Evolutionary conservation across 2,888 invertebrate species (phyloP).

Genomic region (Lissonota sp.): DNA sequence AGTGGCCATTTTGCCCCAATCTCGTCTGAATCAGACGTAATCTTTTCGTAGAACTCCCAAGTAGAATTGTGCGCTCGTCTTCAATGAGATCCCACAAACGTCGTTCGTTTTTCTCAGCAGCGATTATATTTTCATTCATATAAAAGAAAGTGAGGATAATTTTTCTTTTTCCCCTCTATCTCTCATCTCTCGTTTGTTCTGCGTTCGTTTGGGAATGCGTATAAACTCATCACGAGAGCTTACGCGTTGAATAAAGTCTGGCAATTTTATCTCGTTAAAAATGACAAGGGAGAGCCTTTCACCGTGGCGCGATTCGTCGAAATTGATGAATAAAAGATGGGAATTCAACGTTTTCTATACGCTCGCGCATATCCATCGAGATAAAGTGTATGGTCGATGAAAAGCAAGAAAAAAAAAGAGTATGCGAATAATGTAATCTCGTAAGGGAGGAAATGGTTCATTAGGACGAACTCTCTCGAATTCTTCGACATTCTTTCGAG

Average conservation of each 20-base stretch:
- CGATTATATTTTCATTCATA: slow-evolving; percentile 39
- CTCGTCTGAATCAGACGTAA: slow-evolving; percentile 5
- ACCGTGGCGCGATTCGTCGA: slow-evolving; percentile 39
- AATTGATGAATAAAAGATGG: slow-evolving; percentile 63
- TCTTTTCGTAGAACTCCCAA: slow-evolving; percentile 39
- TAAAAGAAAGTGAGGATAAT: slow-evolving; percentile 30
- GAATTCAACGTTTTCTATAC: slow-evolving; percentile 20
- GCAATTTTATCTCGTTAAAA: slow-evolving; percentile 61
- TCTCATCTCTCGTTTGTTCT: no score
- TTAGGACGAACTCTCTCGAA: slow-evolving; percentile 40
- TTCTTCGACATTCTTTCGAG: slow-evolving; percentile 33
- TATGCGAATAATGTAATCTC: slow-evolving; percentile 24
- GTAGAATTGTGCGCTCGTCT: slow-evolving; percentile 20
- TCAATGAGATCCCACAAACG: slow-evolving; percentile 34
- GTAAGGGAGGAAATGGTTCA: slow-evolving; percentile 31
- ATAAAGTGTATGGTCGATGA: slow-evolving; percentile 11
- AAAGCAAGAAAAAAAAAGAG: background rate
- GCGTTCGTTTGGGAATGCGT: background rate
- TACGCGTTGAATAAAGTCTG: slow-evolving; percentile 3
- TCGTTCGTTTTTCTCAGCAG: slow-evolving; percentile 24
- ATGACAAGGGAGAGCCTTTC: slow-evolving; percentile 27
- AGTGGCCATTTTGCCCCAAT: no score
- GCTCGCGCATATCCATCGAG: background rate
- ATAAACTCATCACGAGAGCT: background rate
- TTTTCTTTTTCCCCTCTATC: slow-evolving; percentile 20